These are phyloP conservation scores for Zosterops pallidus DNA, from an alignment of 2,113 vertebrate species.

Conservation along the genomic window DNA sequence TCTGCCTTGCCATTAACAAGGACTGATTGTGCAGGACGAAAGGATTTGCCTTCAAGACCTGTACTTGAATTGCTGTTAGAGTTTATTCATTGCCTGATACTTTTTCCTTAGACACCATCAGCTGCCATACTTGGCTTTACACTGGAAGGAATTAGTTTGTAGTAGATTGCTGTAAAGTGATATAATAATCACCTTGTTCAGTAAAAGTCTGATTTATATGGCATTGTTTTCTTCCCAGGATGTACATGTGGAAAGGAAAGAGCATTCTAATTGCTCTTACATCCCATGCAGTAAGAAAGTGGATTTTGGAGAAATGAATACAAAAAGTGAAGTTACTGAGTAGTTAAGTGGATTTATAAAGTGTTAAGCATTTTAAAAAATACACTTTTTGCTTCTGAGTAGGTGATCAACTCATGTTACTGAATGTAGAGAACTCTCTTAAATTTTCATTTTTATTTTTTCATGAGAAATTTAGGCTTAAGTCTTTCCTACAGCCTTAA, in stretches of 20 bases:
- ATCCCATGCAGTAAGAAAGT: not conserved
- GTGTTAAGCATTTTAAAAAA: not conserved
- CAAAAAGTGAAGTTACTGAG: not conserved
- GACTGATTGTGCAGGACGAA: not conserved
- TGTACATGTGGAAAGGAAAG: not conserved
- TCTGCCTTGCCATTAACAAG: slow-evolving; percentile 53
- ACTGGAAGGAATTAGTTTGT: not conserved
- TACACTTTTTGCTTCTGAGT: not conserved
- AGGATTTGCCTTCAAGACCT: not conserved
- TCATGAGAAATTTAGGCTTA: not conserved
- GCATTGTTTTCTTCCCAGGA: not conserved
- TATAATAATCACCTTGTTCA: not conserved
- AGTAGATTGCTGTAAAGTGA: not conserved
- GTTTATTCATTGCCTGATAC: not conserved
- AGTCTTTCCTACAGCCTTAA: not conserved
- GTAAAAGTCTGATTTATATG: not conserved
- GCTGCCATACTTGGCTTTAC: not conserved
- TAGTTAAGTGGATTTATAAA: not conserved
- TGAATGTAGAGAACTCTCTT: not conserved
- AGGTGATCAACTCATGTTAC: not conserved
- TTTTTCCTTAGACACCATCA: not conserved
- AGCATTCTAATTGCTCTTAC: not conserved
- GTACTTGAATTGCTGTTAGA: not conserved
- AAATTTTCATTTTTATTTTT: not conserved
- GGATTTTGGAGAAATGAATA: not conserved